Base-by-base conservation (phyloP, 2,888 invertebrate genomes). In the Petrolisthes manimaculis region DNA sequence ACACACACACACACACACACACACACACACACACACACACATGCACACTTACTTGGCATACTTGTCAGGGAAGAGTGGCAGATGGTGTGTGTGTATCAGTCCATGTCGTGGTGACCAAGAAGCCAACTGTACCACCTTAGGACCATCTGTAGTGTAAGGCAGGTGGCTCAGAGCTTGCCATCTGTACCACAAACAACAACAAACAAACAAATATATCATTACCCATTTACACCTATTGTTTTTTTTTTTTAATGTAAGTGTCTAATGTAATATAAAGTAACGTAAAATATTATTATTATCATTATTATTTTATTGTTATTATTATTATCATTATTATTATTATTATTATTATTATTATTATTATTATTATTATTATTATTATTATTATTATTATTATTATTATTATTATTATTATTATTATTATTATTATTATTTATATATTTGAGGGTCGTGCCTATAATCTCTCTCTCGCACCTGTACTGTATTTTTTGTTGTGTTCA, bases 1-100 rank as follows among this genome's bases (percentile, higher is more conserved):
- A 82, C 4, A 56, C 14, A 82, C 24, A 82, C 24, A 82, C 4
- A 56, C 14, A 82, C 24, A 82, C 24, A 82, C 4, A 56, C 14
- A 82, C 24, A 82, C 24, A 82, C 4, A 37, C 37, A 1, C 2
- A 37, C 37, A 37, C 37, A 37, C 37, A 37, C 37, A 37, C 14
- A 54, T n/a, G 9, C 14, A 18, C 54, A 53, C 51, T 77, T 77
- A 77, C 77, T 77, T 77, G 12, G 4, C 51, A n/a, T 77, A 77
- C 18, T 77, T 77, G 12, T 77, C 77, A 24, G 53, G 77, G 77
- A 77, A 77, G 53, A 53, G 51, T 14, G 77, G 37, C 51, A 51
- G 24, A 3, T 9, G 14, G 12, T 9, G 5, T 9, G 53, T 53
- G 51, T 77, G 53, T 24, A 53, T 24, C 18, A 37, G 18, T 8